phyloP scores from a whole-genome alignment of 2,797 vertebrate species.

The Catostomus latipinnis region DNA sequence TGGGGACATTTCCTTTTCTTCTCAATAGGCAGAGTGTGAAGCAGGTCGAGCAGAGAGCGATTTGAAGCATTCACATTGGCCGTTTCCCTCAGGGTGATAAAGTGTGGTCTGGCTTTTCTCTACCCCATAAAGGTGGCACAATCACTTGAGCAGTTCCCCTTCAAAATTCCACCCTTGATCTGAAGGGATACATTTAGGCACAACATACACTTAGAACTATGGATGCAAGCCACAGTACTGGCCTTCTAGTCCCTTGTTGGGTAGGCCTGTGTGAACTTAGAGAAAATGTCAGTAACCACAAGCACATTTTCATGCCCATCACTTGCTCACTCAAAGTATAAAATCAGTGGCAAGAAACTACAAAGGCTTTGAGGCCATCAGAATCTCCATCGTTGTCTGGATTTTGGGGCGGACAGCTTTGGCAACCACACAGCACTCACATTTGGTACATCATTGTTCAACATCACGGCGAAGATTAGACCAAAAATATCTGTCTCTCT shows the following conservation, averaged over 20 bases:
- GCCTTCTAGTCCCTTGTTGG: too few species aligned
- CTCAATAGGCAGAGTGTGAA: neutral
- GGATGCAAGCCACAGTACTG: too few species aligned
- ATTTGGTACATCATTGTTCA: constrained; percentile 4
- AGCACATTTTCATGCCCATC: too few species aligned
- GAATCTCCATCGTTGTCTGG: too few species aligned
- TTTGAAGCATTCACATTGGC: neutral
- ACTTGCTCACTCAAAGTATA: neutral
- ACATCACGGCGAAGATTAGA: neutral
- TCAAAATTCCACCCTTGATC: too few species aligned
- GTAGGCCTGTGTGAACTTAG: too few species aligned
- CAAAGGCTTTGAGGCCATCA: too few species aligned
- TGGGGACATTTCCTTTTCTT: too few species aligned
- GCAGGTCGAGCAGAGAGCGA: neutral
- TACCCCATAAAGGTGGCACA: neutral
- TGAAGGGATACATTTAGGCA: too few species aligned
- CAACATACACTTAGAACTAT: too few species aligned
- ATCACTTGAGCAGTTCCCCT: too few species aligned
- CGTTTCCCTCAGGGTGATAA: neutral
- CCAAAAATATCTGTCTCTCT: constrained; percentile 1
- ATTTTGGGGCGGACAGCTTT: neutral
- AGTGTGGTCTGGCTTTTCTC: neutral
- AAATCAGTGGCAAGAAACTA: neutral
- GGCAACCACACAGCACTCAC: neutral
- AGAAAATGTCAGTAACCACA: too few species aligned